Base-by-base conservation (phyloP, 2,113 vertebrate genomes). In the Varanus salvator region DNA sequence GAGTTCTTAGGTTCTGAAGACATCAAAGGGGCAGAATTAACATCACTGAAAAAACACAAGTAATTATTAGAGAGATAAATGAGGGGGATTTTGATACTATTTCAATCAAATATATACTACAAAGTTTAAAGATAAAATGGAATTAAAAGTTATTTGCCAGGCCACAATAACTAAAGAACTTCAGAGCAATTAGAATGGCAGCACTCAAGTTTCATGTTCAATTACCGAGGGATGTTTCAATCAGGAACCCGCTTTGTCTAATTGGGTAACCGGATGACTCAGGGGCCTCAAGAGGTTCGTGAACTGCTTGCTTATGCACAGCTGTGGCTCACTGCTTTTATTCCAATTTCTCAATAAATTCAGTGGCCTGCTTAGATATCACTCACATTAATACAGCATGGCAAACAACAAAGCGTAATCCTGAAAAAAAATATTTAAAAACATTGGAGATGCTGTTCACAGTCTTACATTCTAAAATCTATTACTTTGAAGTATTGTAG, bases 1-100 rank as follows among this genome's bases (percentile, higher is more conserved):
- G 91, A 90, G 88, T 92, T 75, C 76, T 94, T 89, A 84, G 88
- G 90, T 88, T 90, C 91, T 92, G 92, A 3, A 91, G 93, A 95
- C 93, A 95, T 90, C 6, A 95, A 95, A 94, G 94, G 86, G 89
- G 87, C 68, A 72, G 90, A 95, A 92, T 78, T 93, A 94, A 95
- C 94, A 94, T 93, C 95, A 93, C 93, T 95, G 92, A 17, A 86
- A 91, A 89, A 52, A 87, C 69, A 82, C 85, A 91, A 95, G 64
- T 17, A 90, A 92, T 85, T 84, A 91, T 78, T 93, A 69, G 86
- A 91, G 91, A 93, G 86, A 87, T 69, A 83, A 48, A 83, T 74
- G 92, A 90, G 86, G 21, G 60, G 84, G 66, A 93, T 89, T 90
- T 8, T 85, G 90, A 91, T 94, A 94, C 60, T 19, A 76, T 50